phyloP scores from a whole-genome alignment of 1,140 invertebrate genomes.

The Stenopsyche tienmushanensis region DNA sequence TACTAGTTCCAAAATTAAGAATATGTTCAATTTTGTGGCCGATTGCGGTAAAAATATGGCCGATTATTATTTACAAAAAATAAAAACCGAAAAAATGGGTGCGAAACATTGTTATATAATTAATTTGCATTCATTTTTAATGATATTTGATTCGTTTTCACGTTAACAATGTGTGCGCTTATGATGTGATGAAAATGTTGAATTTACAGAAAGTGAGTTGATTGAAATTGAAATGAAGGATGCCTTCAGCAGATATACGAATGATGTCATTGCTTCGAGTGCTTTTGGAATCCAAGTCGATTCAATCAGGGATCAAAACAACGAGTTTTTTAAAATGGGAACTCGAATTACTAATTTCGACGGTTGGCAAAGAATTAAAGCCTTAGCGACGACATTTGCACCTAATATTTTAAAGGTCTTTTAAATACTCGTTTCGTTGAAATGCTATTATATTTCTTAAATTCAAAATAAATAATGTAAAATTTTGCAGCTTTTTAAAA shows the following conservation, averaged over 20 bases:
- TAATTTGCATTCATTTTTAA: neutral
- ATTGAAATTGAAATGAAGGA: constrained; percentile 45
- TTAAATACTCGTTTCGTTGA: neutral
- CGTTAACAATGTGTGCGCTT: too few species aligned
- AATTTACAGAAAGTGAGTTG: neutral
- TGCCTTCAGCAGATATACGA: constrained; percentile 48
- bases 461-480: neutral
- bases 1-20: constrained; percentile 54
- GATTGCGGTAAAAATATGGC: constrained; percentile 37
- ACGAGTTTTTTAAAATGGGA: constrained; percentile 52
- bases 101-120: neutral
- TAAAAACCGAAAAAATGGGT: neutral
- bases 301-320: constrained; percentile 48
- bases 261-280: constrained; percentile 51
- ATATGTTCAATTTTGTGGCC: constrained; percentile 52
- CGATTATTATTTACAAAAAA: neutral
- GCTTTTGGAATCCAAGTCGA: constrained; percentile 53
- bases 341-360: constrained; percentile 46
- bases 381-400: constrained; percentile 28
- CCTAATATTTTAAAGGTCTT: neutral
- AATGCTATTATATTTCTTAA: neutral
- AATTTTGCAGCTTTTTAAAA: neutral
- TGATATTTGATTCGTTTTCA: too few species aligned
- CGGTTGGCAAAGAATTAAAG: constrained; percentile 42
- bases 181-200: too few species aligned